These are phyloP conservation scores for Bungarus multicinctus DNA, from an alignment of 2,113 vertebrate genomes.

Conservation along the genomic window DNA sequence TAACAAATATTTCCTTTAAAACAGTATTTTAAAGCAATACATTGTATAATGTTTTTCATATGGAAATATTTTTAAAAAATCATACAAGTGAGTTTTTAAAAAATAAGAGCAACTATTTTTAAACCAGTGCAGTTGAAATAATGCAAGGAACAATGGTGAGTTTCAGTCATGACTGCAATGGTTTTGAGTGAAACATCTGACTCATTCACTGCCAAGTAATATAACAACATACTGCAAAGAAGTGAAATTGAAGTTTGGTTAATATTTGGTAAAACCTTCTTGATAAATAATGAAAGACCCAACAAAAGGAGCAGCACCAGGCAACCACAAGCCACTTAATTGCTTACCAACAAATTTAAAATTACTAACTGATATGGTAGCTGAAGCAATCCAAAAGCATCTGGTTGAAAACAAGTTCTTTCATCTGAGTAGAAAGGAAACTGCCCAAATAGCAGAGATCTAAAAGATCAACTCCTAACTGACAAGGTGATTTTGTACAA, in stretches of 20 bases:
- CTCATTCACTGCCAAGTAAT: not conserved
- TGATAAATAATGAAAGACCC: not conserved
- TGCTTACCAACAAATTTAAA: not conserved
- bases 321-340: not conserved
- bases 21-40: not conserved
- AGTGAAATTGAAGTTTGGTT: not conserved
- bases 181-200: not conserved
- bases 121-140: not conserved
- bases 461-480: not conserved
- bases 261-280: not conserved
- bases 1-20: constrained; percentile 9
- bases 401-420: not conserved
- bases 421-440: not conserved
- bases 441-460: not conserved
- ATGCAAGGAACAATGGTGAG: not conserved
- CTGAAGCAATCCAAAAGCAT: not conserved
- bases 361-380: not conserved
- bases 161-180: not conserved
- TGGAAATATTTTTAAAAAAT: not conserved
- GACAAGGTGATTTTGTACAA: not conserved
- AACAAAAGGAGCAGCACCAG: not conserved
- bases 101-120: not conserved
- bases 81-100: not conserved
- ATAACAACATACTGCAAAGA: not conserved
- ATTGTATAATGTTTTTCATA: not conserved